Evolutionary conservation across 2,797 vertebrate species (phyloP).

Genomic region (Gymnopithys bicolor): DNA sequence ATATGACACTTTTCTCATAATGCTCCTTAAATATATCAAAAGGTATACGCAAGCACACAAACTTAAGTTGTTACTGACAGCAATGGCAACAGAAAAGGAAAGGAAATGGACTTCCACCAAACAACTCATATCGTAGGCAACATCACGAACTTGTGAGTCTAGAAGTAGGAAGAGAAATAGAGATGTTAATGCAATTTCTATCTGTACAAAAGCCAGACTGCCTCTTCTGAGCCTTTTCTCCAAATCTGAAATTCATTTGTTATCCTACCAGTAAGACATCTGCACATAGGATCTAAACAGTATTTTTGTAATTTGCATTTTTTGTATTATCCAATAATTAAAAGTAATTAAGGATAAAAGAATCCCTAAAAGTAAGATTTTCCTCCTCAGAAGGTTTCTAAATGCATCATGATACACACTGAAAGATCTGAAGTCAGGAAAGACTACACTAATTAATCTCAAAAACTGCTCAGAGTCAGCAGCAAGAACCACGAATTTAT

Average conservation of each 20-base stretch:
- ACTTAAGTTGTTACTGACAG: not conserved
- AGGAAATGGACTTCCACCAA: not conserved
- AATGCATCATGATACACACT: not conserved
- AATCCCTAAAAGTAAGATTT: not conserved
- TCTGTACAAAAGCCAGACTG: not conserved
- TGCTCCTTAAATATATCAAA: not conserved
- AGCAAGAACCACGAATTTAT: not conserved
- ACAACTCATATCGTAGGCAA: not conserved
- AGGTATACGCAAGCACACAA: accelerated
- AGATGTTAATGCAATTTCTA: not conserved
- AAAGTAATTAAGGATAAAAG: not conserved
- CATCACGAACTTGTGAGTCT: not conserved
- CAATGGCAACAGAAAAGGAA: not conserved
- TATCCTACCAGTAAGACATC: not conserved
- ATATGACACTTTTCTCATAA: not conserved
- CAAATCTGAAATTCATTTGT: not conserved
- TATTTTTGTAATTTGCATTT: not conserved
- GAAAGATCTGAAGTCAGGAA: not conserved
- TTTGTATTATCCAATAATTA: not conserved
- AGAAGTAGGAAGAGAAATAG: not conserved
- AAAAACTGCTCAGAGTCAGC: not conserved
- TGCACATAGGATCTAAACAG: not conserved
- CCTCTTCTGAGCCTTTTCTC: not conserved
- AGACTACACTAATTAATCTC: not conserved
- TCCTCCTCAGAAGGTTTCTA: not conserved